These are phyloP conservation scores for Narcine bancroftii DNA, from an alignment of 2,113 vertebrate species.

Conservation along the genomic window DNA sequence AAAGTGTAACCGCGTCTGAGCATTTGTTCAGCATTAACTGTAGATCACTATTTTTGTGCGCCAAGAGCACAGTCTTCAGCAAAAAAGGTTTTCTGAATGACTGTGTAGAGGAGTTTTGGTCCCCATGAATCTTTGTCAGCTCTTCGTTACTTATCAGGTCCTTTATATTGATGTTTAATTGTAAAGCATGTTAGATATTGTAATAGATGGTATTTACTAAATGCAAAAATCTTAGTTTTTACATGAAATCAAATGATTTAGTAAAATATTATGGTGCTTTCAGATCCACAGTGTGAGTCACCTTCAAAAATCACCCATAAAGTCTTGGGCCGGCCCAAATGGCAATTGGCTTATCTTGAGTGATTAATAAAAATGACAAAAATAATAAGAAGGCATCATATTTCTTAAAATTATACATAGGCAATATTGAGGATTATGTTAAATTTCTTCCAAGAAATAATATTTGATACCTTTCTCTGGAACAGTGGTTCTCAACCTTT, in stretches of 20 bases:
- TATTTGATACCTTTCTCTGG: neutral
- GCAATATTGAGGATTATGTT: neutral
- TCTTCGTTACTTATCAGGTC: neutral
- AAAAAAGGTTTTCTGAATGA: too few relatives aligned
- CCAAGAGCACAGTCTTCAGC: too few relatives aligned
- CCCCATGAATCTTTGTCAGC: too few relatives aligned
- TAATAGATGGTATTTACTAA: neutral
- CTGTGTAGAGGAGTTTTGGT: too few relatives aligned
- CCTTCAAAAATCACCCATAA: neutral
- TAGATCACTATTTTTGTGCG: too few relatives aligned
- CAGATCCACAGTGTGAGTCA: neutral
- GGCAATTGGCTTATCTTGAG: neutral
- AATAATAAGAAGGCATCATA: neutral
- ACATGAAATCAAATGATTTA: conserved; percentile 18
- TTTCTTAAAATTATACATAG: neutral
- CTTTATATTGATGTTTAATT: neutral
- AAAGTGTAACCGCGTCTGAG: too few relatives aligned
- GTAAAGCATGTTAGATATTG: neutral
- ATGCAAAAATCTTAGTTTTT: neutral
- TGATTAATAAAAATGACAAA: neutral
- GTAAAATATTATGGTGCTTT: neutral
- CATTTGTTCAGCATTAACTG: too few relatives aligned
- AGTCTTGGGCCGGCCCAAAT: neutral
- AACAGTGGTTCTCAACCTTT: too few relatives aligned
- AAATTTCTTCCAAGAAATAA: neutral